Conservation (phyloP, 2,797 vertebrate species). For the Anas flavirostris region DNA sequence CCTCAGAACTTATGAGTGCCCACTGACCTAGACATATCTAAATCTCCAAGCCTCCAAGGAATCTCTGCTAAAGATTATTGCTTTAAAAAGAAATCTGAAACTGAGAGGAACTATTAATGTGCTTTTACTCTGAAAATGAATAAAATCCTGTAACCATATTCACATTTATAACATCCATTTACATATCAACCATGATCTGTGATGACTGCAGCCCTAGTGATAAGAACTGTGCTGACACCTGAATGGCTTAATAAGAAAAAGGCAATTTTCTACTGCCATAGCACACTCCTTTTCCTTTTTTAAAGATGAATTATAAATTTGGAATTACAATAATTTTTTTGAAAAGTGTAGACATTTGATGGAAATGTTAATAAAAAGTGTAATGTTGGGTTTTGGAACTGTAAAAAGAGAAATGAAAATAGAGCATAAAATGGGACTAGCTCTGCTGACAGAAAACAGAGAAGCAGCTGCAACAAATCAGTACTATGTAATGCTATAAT, state of each 20-base stretch:
- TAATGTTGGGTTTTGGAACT: neutral
- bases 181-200: neutral
- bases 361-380: conserved; percentile 10
- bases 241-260: conserved; percentile 27
- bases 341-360: neutral
- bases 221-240: conserved; percentile 7
- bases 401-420: conserved; percentile 15
- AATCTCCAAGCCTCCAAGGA: neutral
- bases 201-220: neutral
- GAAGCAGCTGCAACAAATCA: conserved; percentile 37
- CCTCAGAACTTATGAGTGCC: neutral
- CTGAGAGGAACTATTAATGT: neutral
- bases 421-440: neutral
- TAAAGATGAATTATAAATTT: conserved; percentile 29
- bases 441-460: conserved; percentile 11
- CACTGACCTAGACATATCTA: neutral
- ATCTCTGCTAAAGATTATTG: neutral
- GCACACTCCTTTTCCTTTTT: neutral
- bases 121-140: neutral
- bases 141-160: neutral
- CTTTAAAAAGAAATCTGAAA: neutral
- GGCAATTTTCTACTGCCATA: neutral
- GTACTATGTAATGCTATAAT: neutral
- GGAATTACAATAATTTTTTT: conserved; percentile 18
- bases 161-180: neutral